phyloP scores from a whole-genome alignment of 1,140 invertebrate species.

The Calephelis nemesis region DNA sequence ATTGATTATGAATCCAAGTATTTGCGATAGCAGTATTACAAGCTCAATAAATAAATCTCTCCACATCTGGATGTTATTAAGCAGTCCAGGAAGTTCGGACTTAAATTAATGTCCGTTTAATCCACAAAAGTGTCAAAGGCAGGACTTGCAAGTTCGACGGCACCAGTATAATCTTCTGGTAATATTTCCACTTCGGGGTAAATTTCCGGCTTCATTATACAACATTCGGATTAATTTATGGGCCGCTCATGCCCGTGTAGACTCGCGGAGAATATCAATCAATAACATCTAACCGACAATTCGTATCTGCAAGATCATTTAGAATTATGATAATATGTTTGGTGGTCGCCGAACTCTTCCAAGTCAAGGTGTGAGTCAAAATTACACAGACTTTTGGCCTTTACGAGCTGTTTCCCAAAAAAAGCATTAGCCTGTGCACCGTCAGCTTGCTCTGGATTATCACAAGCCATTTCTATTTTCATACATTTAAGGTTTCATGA shows the following conservation, averaged over 20 bases:
- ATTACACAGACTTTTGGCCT: too few species aligned
- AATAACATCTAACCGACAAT: too few species aligned
- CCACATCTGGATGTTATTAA: slow-evolving; percentile 14
- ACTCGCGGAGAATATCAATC: slow-evolving; percentile 18
- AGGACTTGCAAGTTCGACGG: slow-evolving; percentile 33
- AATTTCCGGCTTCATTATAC: slow-evolving; percentile 51
- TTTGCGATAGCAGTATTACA: neutral
- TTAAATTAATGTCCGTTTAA: slow-evolving; percentile 32
- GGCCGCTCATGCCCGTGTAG: slow-evolving; percentile 35
- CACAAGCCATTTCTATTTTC: too few species aligned
- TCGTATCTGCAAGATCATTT: too few species aligned
- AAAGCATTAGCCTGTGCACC: too few species aligned
- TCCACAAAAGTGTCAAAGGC: slow-evolving; percentile 36
- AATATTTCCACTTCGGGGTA: slow-evolving; percentile 39
- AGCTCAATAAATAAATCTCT: neutral
- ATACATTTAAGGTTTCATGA: too few species aligned
- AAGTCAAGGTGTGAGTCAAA: too few species aligned
- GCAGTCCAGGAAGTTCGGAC: slow-evolving; percentile 16
- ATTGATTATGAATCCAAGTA: too few species aligned
- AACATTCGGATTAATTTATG: slow-evolving; percentile 49
- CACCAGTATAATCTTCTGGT: slow-evolving; percentile 30
- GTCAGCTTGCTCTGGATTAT: too few species aligned
- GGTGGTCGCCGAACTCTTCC: too few species aligned
- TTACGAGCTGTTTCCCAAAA: too few species aligned
- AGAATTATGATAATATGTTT: too few species aligned